Percentiles rank a stretch among this genome's conserved stretches.
phyloP scores from a whole-genome alignment of 1,140 invertebrate species.

The Drosophila pectinifera region DNA sequence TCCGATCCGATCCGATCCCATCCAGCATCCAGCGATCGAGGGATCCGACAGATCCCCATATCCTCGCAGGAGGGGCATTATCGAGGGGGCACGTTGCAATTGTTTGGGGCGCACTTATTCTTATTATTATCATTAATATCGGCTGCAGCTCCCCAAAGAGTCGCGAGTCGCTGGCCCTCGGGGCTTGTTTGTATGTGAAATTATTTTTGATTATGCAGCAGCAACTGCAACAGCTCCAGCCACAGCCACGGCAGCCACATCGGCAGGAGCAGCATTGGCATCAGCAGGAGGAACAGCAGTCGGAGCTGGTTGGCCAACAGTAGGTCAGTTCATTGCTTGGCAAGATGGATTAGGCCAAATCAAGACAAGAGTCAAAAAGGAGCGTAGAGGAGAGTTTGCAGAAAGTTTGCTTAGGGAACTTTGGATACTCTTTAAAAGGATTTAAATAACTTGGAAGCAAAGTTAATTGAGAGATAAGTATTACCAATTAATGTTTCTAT shows the following conservation, averaged over 20 bases:
- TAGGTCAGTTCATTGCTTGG: slow-evolving; percentile 74
- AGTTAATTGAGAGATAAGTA: no score
- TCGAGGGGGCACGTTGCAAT: slow-evolving; percentile 60
- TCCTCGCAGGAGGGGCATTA: slow-evolving; percentile 41
- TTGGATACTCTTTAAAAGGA: slow-evolving; percentile 35
- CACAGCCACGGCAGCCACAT: background rate
- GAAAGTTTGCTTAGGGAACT: background rate
- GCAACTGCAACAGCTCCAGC: slow-evolving; percentile 27
- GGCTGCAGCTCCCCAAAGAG: slow-evolving; percentile 59
- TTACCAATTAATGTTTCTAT: background rate
- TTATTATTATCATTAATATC: slow-evolving; percentile 84
- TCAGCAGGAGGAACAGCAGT: slow-evolving; percentile 15
- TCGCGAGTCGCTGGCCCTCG: slow-evolving; percentile 51
- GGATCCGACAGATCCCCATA: slow-evolving; percentile 46
- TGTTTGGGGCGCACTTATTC: slow-evolving; percentile 80
- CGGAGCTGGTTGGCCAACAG: slow-evolving; percentile 60
- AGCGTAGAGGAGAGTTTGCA: slow-evolving; percentile 7
- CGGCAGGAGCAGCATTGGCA: slow-evolving; percentile 1
- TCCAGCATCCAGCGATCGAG: slow-evolving; percentile 29
- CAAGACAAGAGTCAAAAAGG: slow-evolving; percentile 33
- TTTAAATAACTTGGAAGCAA: background rate
- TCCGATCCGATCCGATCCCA: slow-evolving; percentile 25
- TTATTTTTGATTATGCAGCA: slow-evolving; percentile 83
- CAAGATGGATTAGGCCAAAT: slow-evolving; percentile 70
- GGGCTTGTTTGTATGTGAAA: slow-evolving; percentile 83